Evolutionary conservation across 1,140 invertebrate genomes (phyloP).

Genomic region (Cheumatopsyche charites): DNA sequence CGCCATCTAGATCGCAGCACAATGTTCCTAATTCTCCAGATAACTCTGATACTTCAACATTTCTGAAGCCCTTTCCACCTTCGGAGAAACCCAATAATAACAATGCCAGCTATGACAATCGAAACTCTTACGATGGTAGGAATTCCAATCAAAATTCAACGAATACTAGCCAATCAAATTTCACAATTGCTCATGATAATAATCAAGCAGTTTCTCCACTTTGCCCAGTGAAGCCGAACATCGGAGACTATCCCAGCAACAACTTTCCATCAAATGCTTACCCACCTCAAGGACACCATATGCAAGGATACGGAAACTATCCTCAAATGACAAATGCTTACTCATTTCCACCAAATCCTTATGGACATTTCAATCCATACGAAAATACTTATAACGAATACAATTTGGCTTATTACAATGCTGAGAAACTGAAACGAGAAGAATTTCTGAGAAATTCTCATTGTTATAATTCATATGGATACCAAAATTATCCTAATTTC

Average conservation of each 20-base stretch:
- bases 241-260: conserved; percentile 54
- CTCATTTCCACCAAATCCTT: conserved; percentile 57
- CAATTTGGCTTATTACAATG: conserved; percentile 62
- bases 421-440: conserved; percentile 62
- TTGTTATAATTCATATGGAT: conserved; percentile 66
- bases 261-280: conserved; percentile 57
- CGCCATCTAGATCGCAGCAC: conserved; percentile 65
- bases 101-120: conserved; percentile 55
- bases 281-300: conserved; percentile 52
- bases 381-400: conserved; percentile 62
- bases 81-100: conserved; percentile 55
- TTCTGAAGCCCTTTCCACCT: conserved; percentile 63
- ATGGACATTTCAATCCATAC: conserved; percentile 60
- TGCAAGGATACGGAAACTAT: conserved; percentile 60
- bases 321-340: conserved; percentile 60
- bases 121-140: conserved; percentile 57
- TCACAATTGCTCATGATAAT: conserved; percentile 58
- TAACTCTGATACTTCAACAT: conserved; percentile 58
- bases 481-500: conserved; percentile 66
- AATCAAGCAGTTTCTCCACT: conserved; percentile 51
- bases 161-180: conserved; percentile 54
- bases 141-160: conserved; percentile 49
- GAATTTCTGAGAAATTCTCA: conserved; percentile 60
- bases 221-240: conserved; percentile 51
- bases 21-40: conserved; percentile 53